Percentiles rank a stretch among this genome's conserved stretches.
phyloP scores from a whole-genome alignment of 2,113 vertebrate species.

The Grallaria varia region DNA sequence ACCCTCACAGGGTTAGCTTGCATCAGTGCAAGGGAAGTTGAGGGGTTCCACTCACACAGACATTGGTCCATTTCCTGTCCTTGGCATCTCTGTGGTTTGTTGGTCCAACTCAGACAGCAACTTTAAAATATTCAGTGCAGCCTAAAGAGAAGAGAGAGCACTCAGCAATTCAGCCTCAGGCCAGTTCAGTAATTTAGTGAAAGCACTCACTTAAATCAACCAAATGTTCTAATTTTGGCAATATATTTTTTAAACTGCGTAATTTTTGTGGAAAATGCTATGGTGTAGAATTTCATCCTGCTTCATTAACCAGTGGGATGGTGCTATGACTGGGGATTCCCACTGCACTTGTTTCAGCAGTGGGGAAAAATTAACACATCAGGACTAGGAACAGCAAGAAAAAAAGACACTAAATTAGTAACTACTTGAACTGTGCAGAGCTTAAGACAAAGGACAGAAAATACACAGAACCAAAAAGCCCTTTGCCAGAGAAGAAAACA shows the following conservation, averaged over 20 bases:
- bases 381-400: background rate
- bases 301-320: background rate
- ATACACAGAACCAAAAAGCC: background rate
- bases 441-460: background rate
- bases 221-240: background rate
- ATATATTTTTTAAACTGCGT: background rate
- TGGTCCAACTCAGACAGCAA: constrained; percentile 96
- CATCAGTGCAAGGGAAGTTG: background rate
- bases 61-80: constrained; percentile 93
- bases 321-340: background rate
- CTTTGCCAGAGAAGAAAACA: background rate
- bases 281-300: background rate
- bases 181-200: background rate
- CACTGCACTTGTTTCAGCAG: background rate
- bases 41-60: constrained; percentile 84
- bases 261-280: background rate
- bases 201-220: background rate
- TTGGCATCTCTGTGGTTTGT: constrained; percentile 85
- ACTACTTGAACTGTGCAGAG: background rate
- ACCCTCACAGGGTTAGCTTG: background rate
- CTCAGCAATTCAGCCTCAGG: background rate
- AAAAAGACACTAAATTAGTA: background rate
- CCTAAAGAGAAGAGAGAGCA: constrained; percentile 70
- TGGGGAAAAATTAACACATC: background rate
- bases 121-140: constrained; percentile 96